Conservation (phyloP, 2,113 vertebrate genomes). For the Anthoscopus minutus region DNA sequence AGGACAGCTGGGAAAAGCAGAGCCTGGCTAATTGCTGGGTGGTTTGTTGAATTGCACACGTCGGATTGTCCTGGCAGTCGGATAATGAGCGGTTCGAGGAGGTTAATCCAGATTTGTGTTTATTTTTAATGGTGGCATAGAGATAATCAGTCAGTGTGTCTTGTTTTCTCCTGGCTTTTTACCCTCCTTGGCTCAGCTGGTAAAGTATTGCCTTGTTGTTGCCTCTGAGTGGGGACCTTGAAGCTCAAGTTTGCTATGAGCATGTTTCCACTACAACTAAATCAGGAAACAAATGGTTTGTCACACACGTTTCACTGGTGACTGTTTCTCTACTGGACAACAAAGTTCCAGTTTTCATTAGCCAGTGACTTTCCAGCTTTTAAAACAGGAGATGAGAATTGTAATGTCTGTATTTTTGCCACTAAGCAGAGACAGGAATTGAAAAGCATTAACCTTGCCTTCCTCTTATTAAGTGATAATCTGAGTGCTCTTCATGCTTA, state of each 20-base stretch:
- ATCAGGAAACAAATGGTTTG: background rate
- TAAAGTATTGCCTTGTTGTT: background rate
- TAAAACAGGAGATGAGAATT: background rate
- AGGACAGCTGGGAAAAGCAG: background rate
- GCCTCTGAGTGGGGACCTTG: background rate
- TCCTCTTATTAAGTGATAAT: background rate
- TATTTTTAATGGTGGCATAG: background rate
- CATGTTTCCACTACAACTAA: background rate
- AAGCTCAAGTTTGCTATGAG: background rate
- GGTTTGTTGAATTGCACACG: fast-evolving
- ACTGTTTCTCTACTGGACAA: background rate
- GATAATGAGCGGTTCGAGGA: background rate
- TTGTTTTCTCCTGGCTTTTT: background rate
- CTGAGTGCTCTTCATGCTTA: background rate
- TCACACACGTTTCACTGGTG: background rate
- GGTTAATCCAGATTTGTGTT: background rate
- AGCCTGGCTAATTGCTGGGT: background rate
- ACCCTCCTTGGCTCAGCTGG: background rate
- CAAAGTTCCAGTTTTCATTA: background rate
- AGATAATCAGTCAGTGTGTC: background rate
- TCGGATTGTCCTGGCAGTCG: background rate
- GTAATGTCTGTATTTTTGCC: background rate
- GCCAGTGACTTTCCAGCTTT: background rate
- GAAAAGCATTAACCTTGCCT: conserved; percentile 8
- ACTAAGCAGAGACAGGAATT: background rate